A percentile compares a stretch with the other conserved stretches of the same genome.
phyloP scores from a whole-genome alignment of 2,888 invertebrate species.

The Idaea dimidiata region DNA sequence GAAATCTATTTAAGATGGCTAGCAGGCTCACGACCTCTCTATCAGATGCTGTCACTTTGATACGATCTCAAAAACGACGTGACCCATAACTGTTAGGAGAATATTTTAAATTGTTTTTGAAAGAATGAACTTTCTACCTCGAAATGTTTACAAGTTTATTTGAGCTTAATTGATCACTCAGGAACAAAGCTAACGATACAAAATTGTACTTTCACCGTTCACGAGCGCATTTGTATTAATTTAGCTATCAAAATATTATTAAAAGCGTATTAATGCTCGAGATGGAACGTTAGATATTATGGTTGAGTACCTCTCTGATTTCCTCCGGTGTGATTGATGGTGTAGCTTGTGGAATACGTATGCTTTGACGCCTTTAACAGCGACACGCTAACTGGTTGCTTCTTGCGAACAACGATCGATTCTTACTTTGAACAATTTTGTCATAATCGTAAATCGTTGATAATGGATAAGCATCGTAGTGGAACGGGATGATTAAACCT shows the following conservation, averaged over 20 bases:
- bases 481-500: conserved; percentile 30
- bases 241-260: conserved; percentile 44
- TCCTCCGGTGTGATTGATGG: conserved; percentile 35
- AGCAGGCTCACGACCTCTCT: conserved; percentile 53
- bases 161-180: conserved; percentile 26
- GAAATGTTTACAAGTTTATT: conserved; percentile 23
- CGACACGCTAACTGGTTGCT: conserved; percentile 18
- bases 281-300: conserved; percentile 44
- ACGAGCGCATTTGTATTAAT: conserved; percentile 33
- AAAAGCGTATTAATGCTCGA: conserved; percentile 34
- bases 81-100: conserved; percentile 37
- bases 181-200: conserved; percentile 24
- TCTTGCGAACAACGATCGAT: conserved; percentile 21
- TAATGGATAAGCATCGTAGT: conserved; percentile 27
- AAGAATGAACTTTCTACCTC: conserved; percentile 28
- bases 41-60: conserved; percentile 51
- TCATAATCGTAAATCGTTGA: conserved; percentile 42
- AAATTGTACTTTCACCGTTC: conserved; percentile 25
- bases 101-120: conserved; percentile 38
- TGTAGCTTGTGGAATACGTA: conserved; percentile 18
- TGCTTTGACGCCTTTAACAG: conserved; percentile 18
- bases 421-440: conserved; percentile 35
- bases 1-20: conserved; percentile 40
- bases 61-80: conserved; percentile 44
- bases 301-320: conserved; percentile 43